Percentiles rank a stretch among this genome's conserved stretches.
phyloP scores from a whole-genome alignment of 1,140 invertebrate species.

The Papilio xuthus region DNA sequence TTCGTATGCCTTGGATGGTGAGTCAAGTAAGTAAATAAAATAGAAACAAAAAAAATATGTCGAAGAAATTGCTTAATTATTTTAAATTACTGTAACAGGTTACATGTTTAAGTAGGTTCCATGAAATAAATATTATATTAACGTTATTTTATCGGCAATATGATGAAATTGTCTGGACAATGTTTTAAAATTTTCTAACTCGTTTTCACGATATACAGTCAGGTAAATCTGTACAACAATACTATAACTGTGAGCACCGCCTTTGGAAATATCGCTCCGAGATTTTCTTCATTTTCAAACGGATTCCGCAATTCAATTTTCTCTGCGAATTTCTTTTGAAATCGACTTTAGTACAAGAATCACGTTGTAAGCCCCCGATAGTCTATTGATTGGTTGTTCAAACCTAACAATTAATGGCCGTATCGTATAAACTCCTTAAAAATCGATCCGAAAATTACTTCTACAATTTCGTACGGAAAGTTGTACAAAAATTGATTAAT shows the following conservation, averaged over 20 bases:
- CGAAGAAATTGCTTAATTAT: too few relatives aligned
- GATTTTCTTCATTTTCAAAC: conserved; percentile 36
- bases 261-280: conserved; percentile 30
- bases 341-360: conserved; percentile 22
- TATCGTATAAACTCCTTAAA: neutral
- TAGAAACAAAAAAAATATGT: too few relatives aligned
- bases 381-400: neutral
- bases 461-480: too few relatives aligned
- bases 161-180: neutral
- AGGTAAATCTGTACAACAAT: conserved; percentile 14
- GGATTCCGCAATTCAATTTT: conserved; percentile 28
- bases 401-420: neutral
- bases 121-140: too few relatives aligned
- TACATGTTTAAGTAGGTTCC: too few relatives aligned
- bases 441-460: neutral
- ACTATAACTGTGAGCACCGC: conserved; percentile 19
- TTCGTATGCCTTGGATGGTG: too few relatives aligned
- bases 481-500: neutral
- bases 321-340: conserved; percentile 22
- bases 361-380: neutral
- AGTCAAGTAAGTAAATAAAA: too few relatives aligned
- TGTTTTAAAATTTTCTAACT: neutral
- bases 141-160: too few relatives aligned
- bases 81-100: too few relatives aligned
- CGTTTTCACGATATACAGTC: neutral